These are phyloP conservation scores for Erannis defoliaria DNA, from an alignment of 2,888 invertebrate species.

Conservation along the genomic window DNA sequence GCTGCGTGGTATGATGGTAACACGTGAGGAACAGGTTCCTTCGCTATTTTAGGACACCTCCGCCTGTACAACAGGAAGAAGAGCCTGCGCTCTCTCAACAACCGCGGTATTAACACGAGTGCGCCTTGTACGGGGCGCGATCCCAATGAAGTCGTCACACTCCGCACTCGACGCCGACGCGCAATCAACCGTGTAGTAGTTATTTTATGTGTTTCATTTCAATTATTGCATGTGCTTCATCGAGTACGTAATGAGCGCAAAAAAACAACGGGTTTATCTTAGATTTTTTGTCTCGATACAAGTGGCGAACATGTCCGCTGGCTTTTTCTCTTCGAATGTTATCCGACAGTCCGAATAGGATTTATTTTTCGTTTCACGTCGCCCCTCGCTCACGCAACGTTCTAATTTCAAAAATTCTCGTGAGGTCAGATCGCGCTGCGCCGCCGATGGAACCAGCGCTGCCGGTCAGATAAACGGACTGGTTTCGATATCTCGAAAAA, in stretches of 20 bases:
- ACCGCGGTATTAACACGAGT: neutral
- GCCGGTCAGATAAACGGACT: conserved; percentile 79
- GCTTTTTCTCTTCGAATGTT: conserved; percentile 30
- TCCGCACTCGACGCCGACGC: conserved; percentile 7
- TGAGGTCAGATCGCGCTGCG: conserved; percentile 52
- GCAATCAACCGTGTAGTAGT: conserved; percentile 37
- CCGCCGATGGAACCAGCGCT: conserved; percentile 54
- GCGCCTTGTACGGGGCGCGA: neutral
- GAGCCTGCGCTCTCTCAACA: conserved; percentile 11
- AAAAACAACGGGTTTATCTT: conserved; percentile 46
- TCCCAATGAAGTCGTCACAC: conserved; percentile 27
- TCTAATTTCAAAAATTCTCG: conserved; percentile 72
- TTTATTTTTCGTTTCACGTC: conserved; percentile 46
- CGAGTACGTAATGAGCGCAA: conserved; percentile 58
- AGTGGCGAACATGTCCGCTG: conserved; percentile 26
- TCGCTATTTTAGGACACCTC: conserved; percentile 57
- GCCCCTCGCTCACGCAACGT: conserved; percentile 57
- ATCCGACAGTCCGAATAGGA: conserved; percentile 39
- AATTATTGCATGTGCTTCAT: conserved; percentile 35
- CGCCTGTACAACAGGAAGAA: neutral
- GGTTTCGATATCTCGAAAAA: conserved; percentile 80
- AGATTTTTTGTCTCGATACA: conserved; percentile 46
- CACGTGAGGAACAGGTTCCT: conserved; percentile 67
- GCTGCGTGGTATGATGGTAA: conserved; percentile 64
- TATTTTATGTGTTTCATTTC: conserved; percentile 32